These are phyloP conservation scores for Naja naja DNA, from an alignment of 2,113 vertebrate genomes.

Conservation along the genomic window DNA sequence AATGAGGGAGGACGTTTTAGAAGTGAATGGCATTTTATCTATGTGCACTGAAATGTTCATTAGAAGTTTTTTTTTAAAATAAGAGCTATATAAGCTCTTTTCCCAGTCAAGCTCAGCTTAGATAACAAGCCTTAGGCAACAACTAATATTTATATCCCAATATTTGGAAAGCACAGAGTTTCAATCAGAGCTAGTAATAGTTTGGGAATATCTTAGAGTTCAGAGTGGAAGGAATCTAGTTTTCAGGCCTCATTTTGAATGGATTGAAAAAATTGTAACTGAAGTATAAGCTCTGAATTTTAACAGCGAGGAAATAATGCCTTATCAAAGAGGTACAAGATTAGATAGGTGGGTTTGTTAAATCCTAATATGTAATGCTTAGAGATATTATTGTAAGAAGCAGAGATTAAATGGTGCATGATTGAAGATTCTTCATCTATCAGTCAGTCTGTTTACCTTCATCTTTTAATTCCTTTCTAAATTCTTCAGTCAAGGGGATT, in stretches of 20 bases:
- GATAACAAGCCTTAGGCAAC: conserved; percentile 63
- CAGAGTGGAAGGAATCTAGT: conserved; percentile 75
- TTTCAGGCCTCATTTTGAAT: conserved; percentile 78
- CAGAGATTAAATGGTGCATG: neutral
- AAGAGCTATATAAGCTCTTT: conserved; percentile 56
- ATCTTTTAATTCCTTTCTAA: neutral
- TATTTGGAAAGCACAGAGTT: conserved; percentile 67
- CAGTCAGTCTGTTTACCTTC: neutral
- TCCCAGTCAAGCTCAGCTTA: conserved; percentile 59
- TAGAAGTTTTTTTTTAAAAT: conserved; percentile 48
- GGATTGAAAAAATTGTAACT: conserved; percentile 77
- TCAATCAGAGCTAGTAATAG: conserved; percentile 57
- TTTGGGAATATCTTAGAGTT: conserved; percentile 69
- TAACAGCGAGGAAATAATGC: conserved; percentile 66
- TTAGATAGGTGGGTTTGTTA: conserved; percentile 45
- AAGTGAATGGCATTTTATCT: conserved; percentile 56
- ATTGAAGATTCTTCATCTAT: neutral
- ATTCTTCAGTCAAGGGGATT: neutral
- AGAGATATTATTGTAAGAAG: neutral
- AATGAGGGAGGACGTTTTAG: neutral
- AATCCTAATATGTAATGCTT: neutral
- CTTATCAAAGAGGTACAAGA: conserved; percentile 55
- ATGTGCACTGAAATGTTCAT: conserved; percentile 46
- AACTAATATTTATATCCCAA: conserved; percentile 60
- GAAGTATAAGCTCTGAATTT: conserved; percentile 71